Percentiles rank a stretch among this genome's conserved stretches.
Conservation (phyloP, 2,888 invertebrate species). For the Thera britannica region DNA sequence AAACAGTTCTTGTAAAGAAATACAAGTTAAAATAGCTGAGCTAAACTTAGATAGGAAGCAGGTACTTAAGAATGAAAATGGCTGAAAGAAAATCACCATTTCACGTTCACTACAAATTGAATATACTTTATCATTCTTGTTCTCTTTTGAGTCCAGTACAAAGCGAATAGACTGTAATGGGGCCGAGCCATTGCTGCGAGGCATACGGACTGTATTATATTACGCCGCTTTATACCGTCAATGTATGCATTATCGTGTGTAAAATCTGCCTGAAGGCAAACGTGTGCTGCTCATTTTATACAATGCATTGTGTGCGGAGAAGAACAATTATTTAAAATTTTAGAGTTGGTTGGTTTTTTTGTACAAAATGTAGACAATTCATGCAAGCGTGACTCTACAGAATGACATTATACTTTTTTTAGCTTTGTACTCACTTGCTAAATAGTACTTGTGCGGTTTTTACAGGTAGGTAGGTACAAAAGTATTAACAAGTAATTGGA, state of each 20-base stretch:
- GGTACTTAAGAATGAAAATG: constrained; percentile 11
- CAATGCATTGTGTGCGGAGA: constrained; percentile 3
- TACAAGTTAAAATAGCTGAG: background rate
- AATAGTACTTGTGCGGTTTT: no score
- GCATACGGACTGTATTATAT: constrained; percentile 25
- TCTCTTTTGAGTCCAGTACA: constrained; percentile 24
- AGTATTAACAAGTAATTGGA: background rate
- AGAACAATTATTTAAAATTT: constrained; percentile 25
- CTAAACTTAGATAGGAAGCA: background rate
- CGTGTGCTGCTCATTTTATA: constrained; percentile 33
- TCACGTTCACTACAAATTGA: constrained; percentile 30
- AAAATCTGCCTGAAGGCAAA: constrained; percentile 28
- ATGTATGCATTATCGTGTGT: constrained; percentile 35
- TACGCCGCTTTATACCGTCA: constrained; percentile 24
- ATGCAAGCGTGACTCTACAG: no score
- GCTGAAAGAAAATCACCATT: constrained; percentile 23
- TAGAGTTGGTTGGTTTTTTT: constrained; percentile 3
- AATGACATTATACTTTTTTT: no score
- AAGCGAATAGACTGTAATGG: constrained; percentile 31
- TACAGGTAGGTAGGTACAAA: no score
- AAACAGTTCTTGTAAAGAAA: background rate
- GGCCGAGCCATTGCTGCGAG: constrained; percentile 29
- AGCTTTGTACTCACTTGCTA: no score
- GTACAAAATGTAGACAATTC: no score
- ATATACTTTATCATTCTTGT: constrained; percentile 27